Percentiles rank a stretch among this genome's conserved stretches.
Conservation (phyloP, 2,113 vertebrate genomes). For the Zapus hudsonius region DNA sequence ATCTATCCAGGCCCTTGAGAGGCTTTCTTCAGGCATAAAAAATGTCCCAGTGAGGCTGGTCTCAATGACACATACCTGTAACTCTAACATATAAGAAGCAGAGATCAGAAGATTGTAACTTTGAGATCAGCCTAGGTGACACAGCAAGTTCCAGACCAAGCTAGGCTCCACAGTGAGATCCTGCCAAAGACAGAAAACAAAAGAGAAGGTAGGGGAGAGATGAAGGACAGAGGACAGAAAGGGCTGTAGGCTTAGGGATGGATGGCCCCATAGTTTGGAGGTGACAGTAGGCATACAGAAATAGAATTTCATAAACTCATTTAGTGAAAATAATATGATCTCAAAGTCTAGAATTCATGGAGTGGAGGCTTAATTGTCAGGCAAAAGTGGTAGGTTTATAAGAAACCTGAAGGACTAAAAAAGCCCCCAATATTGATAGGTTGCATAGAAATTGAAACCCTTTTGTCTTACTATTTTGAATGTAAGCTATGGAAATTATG, state of each 20-base stretch:
- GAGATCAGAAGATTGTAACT: background rate
- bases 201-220: background rate
- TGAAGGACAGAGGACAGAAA: background rate
- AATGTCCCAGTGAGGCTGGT: no score
- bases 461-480: no score
- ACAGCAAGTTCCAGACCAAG: background rate
- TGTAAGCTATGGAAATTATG: no score
- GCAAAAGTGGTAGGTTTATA: background rate
- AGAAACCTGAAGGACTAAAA: background rate
- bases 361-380: background rate
- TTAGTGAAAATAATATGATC: background rate
- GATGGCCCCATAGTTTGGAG: background rate
- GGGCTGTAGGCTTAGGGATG: background rate
- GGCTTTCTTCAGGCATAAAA: no score
- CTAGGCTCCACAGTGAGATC: background rate
- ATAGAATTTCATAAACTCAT: background rate
- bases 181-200: background rate
- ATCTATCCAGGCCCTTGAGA: no score
- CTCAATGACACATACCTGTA: no score
- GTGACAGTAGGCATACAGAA: background rate
- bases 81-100: no score
- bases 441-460: background rate
- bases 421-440: background rate
- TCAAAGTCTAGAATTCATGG: background rate
- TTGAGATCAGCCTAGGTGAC: background rate